Conservation (phyloP, 64 coral and sea anemone species). For the Stylophora pistillata region DNA sequence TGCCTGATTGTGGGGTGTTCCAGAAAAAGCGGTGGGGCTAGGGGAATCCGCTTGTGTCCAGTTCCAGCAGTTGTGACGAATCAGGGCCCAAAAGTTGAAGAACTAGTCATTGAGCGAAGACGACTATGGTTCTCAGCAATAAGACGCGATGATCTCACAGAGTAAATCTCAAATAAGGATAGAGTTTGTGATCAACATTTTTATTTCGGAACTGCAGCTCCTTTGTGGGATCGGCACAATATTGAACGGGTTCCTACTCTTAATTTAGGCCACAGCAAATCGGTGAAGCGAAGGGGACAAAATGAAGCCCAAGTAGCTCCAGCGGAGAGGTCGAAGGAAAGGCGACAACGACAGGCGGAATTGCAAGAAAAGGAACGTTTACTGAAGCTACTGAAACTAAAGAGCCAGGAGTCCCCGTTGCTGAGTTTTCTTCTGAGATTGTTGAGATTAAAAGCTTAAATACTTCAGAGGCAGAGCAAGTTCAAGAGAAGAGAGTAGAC, state of each 20-base stretch:
- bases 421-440: conserved; percentile 33
- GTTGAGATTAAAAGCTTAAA: background rate
- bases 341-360: conserved; percentile 33
- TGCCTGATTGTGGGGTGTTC: conserved; percentile 52
- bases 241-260: conserved; percentile 41
- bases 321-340: conserved; percentile 34
- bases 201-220: conserved; percentile 35
- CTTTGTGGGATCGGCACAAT: conserved; percentile 41
- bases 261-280: conserved; percentile 41
- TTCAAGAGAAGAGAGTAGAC: conserved; percentile 6
- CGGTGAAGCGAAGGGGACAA: conserved; percentile 11
- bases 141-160: too few relatives aligned
- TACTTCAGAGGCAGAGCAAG: conserved; percentile 10
- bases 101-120: conserved; percentile 43
- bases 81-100: conserved; percentile 45
- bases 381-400: conserved; percentile 32
- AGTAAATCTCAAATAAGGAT: too few relatives aligned
- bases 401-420: conserved; percentile 37
- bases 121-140: conserved; percentile 48
- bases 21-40: conserved; percentile 34
- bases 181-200: conserved; percentile 26
- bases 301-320: conserved; percentile 13
- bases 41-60: conserved; percentile 38
- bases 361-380: too few relatives aligned
- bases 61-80: too few relatives aligned